Evolutionary conservation across 2,888 invertebrate genomes (phyloP), one percentile per base, ranked within the genome.

Genomic region (Lysandra coridon): DNA sequence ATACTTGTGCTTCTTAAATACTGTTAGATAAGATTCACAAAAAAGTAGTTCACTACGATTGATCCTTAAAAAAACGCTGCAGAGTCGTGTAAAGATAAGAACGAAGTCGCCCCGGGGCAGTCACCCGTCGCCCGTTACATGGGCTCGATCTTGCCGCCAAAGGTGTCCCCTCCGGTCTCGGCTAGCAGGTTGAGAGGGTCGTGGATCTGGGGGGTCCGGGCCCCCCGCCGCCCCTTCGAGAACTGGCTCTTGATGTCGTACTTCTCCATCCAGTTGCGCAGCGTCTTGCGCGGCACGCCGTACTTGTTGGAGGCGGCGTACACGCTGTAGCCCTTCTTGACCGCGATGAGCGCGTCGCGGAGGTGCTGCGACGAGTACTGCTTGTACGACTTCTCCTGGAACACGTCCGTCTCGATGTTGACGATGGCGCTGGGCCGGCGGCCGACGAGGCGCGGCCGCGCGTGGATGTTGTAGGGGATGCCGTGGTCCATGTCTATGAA

Each of bases 191-290:
- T 91, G 78, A 94, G 79, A 1, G 94, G 94, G 76, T 94, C 94
- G 75, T 93, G 69, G 0, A 93, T 90, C 82, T 90, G 91, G 1
- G 87, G 86, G 0, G 89, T 86, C 69, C 93, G 86, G 0, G 92
- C 85, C 0, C 95, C 95, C 1, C 95, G 90, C 1, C 95, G 86
- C 0, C 95, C 95, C 84, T 94, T 93, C 0, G 95, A 95, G 83
- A 94, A 95, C 85, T 95, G 95, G 83, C 95, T 95, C 84, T 95
- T 94, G 57, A 95, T 95, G 84, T 95, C 94, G 81, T 95, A 95
- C 80, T 95, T 95, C 79, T 95, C 95, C 95, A 95, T 95, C 94
- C 95, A 95, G 85, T 95, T 95, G 79, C 95, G 85, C 40, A 95
- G 86, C 49, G 95, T 95, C 80, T 95, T 95, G 84, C 95, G 88